Evolutionary conservation across 1,140 invertebrate species (phyloP).

Genomic region (Apis florea): DNA sequence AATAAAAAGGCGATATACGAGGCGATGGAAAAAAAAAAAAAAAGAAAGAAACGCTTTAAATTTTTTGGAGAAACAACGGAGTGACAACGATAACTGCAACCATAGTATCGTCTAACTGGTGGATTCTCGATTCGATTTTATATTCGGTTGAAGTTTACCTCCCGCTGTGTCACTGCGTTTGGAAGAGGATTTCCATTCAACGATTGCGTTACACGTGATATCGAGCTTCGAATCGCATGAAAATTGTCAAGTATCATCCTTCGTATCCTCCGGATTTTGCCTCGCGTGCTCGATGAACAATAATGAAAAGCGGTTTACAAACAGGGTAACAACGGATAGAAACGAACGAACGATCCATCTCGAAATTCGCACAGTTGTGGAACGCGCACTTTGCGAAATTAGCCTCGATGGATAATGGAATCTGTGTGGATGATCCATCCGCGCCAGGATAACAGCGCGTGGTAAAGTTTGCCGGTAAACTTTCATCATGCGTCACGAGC

Average conservation of each 20-base stretch:
- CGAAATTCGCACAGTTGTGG: not conserved
- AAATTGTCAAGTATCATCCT: not conserved
- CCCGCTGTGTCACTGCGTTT: not conserved
- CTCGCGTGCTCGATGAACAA: not conserved
- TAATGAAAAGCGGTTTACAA: slow-evolving; percentile 31
- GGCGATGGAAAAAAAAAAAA: too few species aligned
- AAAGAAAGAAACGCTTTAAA: slow-evolving; percentile 4
- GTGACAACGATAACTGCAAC: not conserved
- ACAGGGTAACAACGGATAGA: not conserved
- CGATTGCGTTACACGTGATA: not conserved
- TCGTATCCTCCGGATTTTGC: slow-evolving; percentile 3
- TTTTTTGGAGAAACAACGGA: not conserved
- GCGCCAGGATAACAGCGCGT: too few species aligned
- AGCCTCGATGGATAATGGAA: not conserved
- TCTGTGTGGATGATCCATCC: not conserved
- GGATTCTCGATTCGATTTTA: not conserved
- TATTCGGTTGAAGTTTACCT: not conserved
- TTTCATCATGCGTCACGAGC: not conserved
- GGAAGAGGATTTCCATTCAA: not conserved
- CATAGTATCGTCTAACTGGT: too few species aligned
- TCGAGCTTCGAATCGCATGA: not conserved
- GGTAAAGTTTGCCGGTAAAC: not conserved
- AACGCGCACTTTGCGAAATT: not conserved
- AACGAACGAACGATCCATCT: not conserved
- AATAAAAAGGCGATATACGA: slow-evolving; percentile 3